Conservation (phyloP, 35 echinoderm and acorn worm species). For the Heliocidaris erythrogramma region DNA sequence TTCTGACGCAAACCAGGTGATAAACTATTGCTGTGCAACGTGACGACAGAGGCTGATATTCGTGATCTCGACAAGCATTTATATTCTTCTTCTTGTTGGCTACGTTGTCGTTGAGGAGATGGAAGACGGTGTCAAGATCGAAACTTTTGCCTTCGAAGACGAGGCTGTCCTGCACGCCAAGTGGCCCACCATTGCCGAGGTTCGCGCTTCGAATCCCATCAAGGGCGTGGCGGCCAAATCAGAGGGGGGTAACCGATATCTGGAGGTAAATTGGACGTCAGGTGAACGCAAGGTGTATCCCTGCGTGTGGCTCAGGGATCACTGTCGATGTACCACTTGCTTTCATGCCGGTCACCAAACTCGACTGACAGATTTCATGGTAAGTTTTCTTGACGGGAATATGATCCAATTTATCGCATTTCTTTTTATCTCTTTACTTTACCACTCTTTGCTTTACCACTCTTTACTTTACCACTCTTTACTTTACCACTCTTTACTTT, state of each 20-base stretch:
- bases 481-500: no score
- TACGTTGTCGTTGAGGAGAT: background rate
- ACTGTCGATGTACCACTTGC: conserved; percentile 48
- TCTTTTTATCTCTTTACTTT: no score
- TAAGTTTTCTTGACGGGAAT: background rate
- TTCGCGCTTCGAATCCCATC: background rate
- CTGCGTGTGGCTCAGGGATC: conserved; percentile 55
- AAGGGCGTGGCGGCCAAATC: background rate
- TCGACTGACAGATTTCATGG: background rate
- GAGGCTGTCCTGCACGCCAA: background rate
- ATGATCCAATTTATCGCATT: background rate
- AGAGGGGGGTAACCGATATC: background rate
- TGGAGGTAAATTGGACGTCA: background rate
- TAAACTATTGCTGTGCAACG: no score
- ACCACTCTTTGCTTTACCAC: no score
- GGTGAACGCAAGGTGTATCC: background rate
- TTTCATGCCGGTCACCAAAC: conserved; percentile 23
- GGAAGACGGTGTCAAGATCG: background rate
- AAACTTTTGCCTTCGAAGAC: background rate
- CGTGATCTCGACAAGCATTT: no score
- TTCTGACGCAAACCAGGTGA: no score
- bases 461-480: no score
- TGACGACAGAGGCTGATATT: no score
- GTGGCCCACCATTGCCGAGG: background rate
- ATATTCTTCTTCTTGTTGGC: no score